Conservation (phyloP, 2,113 vertebrate genomes). For the Lasiurus cinereus region DNA sequence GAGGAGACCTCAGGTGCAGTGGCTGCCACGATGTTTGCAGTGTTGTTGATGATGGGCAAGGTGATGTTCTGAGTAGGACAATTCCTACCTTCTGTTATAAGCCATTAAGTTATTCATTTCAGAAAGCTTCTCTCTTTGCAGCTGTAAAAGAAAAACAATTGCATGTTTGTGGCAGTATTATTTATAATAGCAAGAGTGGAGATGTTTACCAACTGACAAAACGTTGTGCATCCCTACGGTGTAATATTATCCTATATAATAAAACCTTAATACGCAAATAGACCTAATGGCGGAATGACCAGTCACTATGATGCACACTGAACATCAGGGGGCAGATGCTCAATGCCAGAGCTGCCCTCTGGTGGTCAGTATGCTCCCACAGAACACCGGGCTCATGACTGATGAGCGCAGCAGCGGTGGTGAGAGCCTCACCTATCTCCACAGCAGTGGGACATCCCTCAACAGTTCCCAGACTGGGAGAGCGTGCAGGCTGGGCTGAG, state of each 20-base stretch:
- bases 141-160: background rate
- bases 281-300: too few relatives aligned
- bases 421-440: too few relatives aligned
- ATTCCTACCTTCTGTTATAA: background rate
- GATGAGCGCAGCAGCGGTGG: too few relatives aligned
- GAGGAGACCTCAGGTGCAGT: background rate
- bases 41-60: background rate
- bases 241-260: background rate
- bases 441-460: too few relatives aligned
- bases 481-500: too few relatives aligned
- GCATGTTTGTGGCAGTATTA: background rate
- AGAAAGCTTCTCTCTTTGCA: background rate
- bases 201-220: background rate
- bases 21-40: background rate
- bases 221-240: background rate
- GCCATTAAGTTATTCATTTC: background rate
- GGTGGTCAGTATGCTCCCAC: too few relatives aligned
- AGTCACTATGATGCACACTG: too few relatives aligned
- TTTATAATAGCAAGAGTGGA: background rate
- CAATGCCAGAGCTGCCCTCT: too few relatives aligned
- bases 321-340: too few relatives aligned
- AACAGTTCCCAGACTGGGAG: too few relatives aligned
- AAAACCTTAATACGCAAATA: too few relatives aligned
- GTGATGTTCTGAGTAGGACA: background rate
- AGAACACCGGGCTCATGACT: too few relatives aligned